Percentiles rank a stretch among this genome's conserved stretches.
phyloP scores from a whole-genome alignment of 2,113 vertebrate genomes.

The Orycteropus afer region DNA sequence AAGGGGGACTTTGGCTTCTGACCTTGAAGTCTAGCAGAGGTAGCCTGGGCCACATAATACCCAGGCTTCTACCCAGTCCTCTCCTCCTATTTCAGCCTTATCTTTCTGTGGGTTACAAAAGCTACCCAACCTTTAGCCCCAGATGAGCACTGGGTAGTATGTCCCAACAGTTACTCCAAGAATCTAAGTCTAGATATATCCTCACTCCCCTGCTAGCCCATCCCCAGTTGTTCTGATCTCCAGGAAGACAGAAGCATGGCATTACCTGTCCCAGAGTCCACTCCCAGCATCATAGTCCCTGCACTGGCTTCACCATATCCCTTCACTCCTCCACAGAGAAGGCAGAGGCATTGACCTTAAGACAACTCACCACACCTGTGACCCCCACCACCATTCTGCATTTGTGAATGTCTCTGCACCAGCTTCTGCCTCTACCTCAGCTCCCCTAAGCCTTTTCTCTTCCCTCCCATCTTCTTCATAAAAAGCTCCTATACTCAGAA shows the following conservation, averaged over 20 bases:
- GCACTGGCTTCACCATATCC: not conserved
- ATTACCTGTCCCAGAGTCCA: not conserved
- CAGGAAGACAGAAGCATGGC: not conserved
- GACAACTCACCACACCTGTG: not conserved
- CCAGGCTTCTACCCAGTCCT: not conserved
- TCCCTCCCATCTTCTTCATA: not conserved
- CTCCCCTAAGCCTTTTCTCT: not conserved
- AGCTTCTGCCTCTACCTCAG: not conserved
- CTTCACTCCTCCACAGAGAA: not conserved
- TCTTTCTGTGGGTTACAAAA: not conserved
- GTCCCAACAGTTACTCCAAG: not conserved
- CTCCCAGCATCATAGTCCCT: not conserved
- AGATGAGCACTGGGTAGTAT: too few species aligned
- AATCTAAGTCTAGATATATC: not conserved
- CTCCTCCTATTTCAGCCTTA: not conserved
- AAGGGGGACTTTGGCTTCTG: not conserved
- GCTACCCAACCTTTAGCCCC: not conserved
- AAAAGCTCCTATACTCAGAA: not conserved
- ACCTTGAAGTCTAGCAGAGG: too few species aligned
- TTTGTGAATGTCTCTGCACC: not conserved
- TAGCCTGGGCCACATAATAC: not conserved
- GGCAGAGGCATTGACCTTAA: not conserved
- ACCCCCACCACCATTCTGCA: not conserved
- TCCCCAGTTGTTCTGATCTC: too few species aligned
- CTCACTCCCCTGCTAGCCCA: not conserved